Evolutionary conservation across 2,888 invertebrate genomes (phyloP).

Genomic region (Polietes domitor): DNA sequence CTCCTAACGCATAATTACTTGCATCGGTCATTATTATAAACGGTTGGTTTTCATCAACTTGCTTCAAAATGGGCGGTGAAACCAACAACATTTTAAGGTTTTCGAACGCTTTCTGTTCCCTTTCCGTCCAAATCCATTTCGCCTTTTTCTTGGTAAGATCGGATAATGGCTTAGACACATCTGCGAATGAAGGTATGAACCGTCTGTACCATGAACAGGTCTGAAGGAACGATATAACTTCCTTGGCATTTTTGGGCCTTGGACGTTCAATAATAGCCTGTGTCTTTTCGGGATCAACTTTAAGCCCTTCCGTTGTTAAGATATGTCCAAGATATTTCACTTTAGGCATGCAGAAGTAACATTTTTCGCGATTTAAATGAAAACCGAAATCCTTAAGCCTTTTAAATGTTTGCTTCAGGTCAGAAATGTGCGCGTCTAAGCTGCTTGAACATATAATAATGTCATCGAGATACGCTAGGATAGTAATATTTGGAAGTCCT

Average conservation of each 20-base stretch:
- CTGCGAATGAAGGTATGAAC: constrained; percentile 57
- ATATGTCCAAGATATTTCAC: constrained; percentile 74
- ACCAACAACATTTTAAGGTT: constrained; percentile 62
- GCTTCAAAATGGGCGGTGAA: constrained; percentile 49
- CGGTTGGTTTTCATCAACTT: constrained; percentile 46
- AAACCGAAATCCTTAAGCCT: constrained; percentile 66
- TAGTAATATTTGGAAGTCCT: constrained; percentile 50
- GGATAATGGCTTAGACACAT: constrained; percentile 72
- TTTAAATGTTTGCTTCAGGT: constrained; percentile 69
- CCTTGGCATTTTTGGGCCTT: constrained; percentile 67
- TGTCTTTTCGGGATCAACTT: constrained; percentile 71
- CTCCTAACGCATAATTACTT: constrained; percentile 60
- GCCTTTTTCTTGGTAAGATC: constrained; percentile 70
- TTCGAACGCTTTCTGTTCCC: constrained; percentile 61
- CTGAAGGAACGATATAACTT: constrained; percentile 70
- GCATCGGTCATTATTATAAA: constrained; percentile 58
- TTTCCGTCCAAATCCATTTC: constrained; percentile 45
- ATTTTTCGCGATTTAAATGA: constrained; percentile 71
- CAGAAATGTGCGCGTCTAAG: constrained; percentile 70
- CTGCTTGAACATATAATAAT: constrained; percentile 70
- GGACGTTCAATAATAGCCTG: constrained; percentile 66
- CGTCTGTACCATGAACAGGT: constrained; percentile 73
- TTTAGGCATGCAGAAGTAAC: constrained; percentile 56
- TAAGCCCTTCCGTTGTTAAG: constrained; percentile 70
- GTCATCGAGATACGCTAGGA: constrained; percentile 71